These are phyloP conservation scores for Adineta ricciae DNA, from an alignment of 2,888 invertebrate species.

Conservation along the genomic window DNA sequence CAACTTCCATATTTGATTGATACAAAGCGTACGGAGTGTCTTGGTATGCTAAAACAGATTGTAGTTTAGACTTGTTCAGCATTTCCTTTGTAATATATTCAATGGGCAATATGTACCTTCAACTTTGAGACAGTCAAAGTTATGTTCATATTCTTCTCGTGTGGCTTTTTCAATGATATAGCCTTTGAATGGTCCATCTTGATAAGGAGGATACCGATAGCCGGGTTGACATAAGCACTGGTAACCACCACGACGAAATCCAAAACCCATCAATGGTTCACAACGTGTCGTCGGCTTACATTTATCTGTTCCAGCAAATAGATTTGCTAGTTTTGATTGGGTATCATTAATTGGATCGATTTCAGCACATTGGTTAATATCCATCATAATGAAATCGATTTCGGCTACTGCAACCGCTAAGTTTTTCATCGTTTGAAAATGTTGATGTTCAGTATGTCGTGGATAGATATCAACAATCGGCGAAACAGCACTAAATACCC, in stretches of 20 bases:
- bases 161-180: constrained; percentile 86
- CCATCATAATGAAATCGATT: constrained; percentile 88
- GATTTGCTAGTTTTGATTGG: constrained; percentile 54
- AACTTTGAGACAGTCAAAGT: constrained; percentile 75
- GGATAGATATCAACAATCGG: constrained; percentile 92
- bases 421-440: constrained; percentile 51
- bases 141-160: constrained; percentile 73
- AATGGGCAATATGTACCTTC: constrained; percentile 79
- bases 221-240: constrained; percentile 67
- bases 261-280: constrained; percentile 89
- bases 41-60: constrained; percentile 27
- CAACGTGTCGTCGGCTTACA: constrained; percentile 86
- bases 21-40: constrained; percentile 20
- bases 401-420: constrained; percentile 83
- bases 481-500: constrained; percentile 83
- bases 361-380: constrained; percentile 88
- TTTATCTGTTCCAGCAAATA: constrained; percentile 74
- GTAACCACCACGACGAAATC: constrained; percentile 76
- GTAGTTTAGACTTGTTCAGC: no score
- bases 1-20: constrained; percentile 24
- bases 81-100: no score
- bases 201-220: constrained; percentile 70
- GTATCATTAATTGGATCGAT: constrained; percentile 64
- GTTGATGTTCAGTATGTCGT: constrained; percentile 39
- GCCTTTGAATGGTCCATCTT: constrained; percentile 78